Percentiles rank a stretch among this genome's conserved stretches.
phyloP scores from a whole-genome alignment of 2,797 vertebrate genomes.

The Craterocephalus amniculus region DNA sequence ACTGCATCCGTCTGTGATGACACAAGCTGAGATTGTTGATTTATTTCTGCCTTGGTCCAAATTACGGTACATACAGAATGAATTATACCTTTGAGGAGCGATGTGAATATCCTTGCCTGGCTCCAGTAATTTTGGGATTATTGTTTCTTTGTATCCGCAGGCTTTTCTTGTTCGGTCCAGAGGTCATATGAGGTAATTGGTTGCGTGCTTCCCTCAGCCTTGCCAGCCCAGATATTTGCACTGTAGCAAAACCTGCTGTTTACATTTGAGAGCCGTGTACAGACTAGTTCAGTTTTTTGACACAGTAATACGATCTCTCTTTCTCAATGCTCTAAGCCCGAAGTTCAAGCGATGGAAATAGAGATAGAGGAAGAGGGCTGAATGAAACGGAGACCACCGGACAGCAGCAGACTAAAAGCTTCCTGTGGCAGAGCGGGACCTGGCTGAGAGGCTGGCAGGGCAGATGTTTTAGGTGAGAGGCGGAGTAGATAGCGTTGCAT shows the following conservation, averaged over 20 bases:
- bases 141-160: not conserved
- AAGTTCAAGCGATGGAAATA: conserved; percentile 56
- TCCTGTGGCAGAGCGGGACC: conserved; percentile 69
- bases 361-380: conserved; percentile 64
- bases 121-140: not conserved
- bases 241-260: conserved; percentile 32
- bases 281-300: conserved; percentile 36
- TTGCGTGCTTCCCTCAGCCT: not conserved
- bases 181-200: not conserved
- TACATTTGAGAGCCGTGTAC: conserved; percentile 32
- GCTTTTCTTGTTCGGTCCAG: not conserved
- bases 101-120: not conserved
- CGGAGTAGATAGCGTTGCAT: conserved; percentile 69
- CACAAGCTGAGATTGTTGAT: no score
- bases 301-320: conserved; percentile 55
- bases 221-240: conserved; percentile 32
- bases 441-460: conserved; percentile 70
- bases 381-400: conserved; percentile 66
- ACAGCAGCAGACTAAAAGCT: conserved; percentile 77
- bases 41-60: not conserved
- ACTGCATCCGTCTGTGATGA: no score
- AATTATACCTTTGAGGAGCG: not conserved
- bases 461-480: conserved; percentile 79
- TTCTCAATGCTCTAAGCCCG: conserved; percentile 31
- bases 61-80: not conserved